phyloP scores from a whole-genome alignment of 2,113 vertebrate species.

The Periophthalmus modestus region DNA sequence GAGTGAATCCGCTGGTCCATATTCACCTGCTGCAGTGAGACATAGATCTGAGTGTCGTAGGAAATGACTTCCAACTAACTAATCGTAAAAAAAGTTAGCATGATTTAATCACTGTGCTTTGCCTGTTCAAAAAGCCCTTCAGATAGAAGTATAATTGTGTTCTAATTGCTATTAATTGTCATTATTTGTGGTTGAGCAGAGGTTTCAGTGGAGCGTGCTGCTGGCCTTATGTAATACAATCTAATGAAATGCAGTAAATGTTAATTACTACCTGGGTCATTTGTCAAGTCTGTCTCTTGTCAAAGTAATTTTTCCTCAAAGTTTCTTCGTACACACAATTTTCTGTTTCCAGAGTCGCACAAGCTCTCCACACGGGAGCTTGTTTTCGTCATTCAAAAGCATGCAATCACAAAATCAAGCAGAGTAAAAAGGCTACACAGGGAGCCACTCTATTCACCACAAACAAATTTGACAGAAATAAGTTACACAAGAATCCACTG shows the following conservation, averaged over 20 bases:
- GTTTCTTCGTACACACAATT: neutral
- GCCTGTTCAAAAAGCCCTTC: neutral
- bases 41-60: too few species aligned
- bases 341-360: neutral
- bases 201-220: slow-evolving; percentile 26
- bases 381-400: slow-evolving; percentile 13
- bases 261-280: slow-evolving; percentile 47
- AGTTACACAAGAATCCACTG: slow-evolving; percentile 8
- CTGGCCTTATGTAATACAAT: slow-evolving; percentile 24
- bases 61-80: neutral
- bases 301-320: slow-evolving; percentile 13
- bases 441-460: neutral
- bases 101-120: neutral
- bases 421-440: neutral
- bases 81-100: neutral
- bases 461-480: slow-evolving; percentile 5
- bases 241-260: slow-evolving; percentile 45
- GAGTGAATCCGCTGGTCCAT: too few species aligned
- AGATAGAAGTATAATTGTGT: neutral
- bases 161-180: neutral
- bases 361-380: too few species aligned
- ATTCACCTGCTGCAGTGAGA: too few species aligned
- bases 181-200: slow-evolving; percentile 22
- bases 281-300: slow-evolving; percentile 32
- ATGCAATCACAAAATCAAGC: slow-evolving; percentile 28